Conservation (phyloP, 35 echinoderm and acorn worm genomes). For the Ophiothrix spiculata region DNA sequence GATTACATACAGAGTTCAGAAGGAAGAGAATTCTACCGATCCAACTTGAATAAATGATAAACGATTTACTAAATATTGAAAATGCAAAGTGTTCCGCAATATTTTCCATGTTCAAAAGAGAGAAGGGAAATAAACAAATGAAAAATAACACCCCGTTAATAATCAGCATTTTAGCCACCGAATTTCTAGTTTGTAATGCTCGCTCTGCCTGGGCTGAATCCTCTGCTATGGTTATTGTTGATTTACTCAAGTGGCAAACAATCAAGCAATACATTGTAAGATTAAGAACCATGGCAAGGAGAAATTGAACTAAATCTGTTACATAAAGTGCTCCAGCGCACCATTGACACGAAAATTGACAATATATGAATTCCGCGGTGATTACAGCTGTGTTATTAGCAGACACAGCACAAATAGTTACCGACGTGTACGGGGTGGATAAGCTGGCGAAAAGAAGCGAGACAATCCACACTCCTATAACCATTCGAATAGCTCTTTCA, state of each 20-base stretch:
- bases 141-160: slow-evolving; percentile 50
- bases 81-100: not conserved
- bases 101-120: not conserved
- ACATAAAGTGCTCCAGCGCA: not conserved
- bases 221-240: not conserved
- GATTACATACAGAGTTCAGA: slow-evolving; percentile 56
- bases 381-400: too few species aligned
- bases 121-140: slow-evolving; percentile 30
- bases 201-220: not conserved
- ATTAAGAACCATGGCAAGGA: not conserved
- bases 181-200: not conserved
- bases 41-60: not conserved
- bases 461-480: not conserved
- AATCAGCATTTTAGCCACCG: slow-evolving; percentile 52
- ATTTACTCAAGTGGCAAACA: not conserved
- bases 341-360: not conserved
- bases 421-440: not conserved
- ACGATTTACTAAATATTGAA: not conserved
- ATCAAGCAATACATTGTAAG: not conserved
- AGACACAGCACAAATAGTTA: not conserved
- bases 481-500: not conserved
- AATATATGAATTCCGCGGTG: not conserved
- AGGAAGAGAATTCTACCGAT: slow-evolving; percentile 24
- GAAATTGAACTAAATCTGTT: not conserved
- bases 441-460: not conserved